Conservation (phyloP, 2,797 vertebrate species). For the Bradypodion ventrale region DNA sequence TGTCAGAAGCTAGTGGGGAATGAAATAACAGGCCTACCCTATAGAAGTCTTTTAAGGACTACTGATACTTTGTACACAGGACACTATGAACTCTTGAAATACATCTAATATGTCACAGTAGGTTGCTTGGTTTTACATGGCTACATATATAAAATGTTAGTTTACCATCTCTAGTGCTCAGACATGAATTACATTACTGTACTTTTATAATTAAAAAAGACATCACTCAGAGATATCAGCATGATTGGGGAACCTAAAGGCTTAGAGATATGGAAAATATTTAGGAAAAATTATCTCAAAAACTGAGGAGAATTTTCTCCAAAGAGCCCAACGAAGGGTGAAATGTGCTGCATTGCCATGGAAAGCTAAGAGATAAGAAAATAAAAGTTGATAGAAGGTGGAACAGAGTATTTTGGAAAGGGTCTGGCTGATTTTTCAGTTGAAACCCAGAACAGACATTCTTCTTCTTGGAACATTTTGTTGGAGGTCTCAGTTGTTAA, state of each 20-base stretch:
- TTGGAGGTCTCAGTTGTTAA: neutral
- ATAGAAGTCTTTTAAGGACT: neutral
- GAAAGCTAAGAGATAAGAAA: neutral
- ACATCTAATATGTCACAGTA: neutral
- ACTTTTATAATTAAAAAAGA: neutral
- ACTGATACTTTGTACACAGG: neutral
- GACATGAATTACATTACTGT: neutral
- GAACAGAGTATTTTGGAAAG: neutral
- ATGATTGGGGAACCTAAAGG: too few species aligned
- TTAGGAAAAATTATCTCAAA: neutral
- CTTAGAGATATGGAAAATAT: neutral
- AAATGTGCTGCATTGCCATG: neutral
- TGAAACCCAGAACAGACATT: neutral
- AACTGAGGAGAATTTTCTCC: neutral
- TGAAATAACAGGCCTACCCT: neutral
- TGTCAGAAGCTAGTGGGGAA: neutral
- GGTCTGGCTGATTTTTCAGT: neutral
- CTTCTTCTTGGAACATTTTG: neutral
- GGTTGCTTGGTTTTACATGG: neutral
- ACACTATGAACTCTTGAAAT: neutral
- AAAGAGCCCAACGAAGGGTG: neutral
- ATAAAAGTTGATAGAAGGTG: neutral
- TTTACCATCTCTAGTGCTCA: neutral
- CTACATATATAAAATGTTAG: neutral
- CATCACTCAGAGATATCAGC: neutral